Conservation (phyloP, 2,113 vertebrate genomes). For the Alligator mississippiensis region DNA sequence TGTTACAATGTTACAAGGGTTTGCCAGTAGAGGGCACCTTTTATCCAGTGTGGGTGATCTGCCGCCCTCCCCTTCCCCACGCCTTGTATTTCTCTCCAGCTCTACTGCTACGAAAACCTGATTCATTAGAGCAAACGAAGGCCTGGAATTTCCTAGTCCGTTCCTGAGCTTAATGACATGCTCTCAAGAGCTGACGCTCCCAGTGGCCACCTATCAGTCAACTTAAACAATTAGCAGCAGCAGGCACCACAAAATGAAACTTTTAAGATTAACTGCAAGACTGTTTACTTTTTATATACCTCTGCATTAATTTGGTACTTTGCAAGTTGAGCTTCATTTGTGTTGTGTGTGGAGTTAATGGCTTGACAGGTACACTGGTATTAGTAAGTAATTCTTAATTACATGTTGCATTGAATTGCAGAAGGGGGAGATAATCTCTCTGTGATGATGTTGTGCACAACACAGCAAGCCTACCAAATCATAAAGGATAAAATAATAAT, state of each 20-base stretch:
- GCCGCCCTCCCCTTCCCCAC: background rate
- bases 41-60: accelerated
- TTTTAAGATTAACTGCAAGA: background rate
- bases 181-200: background rate
- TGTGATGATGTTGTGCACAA: constrained; percentile 16
- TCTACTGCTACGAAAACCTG: background rate
- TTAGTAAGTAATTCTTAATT: constrained; percentile 69
- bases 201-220: background rate
- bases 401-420: constrained; percentile 26
- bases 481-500: constrained; percentile 51
- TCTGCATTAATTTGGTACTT: background rate
- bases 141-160: accelerated
- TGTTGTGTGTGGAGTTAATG: constrained; percentile 11
- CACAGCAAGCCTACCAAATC: constrained; percentile 30
- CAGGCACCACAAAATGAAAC: background rate
- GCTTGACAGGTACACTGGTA: constrained; percentile 15
- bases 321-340: background rate
- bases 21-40: constrained; percentile 37
- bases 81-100: accelerated
- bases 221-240: background rate
- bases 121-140: background rate
- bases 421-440: constrained; percentile 31
- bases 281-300: background rate
- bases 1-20: background rate
- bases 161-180: background rate